Evolutionary conservation across 2,797 vertebrate species (phyloP), one percentile per base, ranked within the genome.

Genomic region (Taenioides sp.): DNA sequence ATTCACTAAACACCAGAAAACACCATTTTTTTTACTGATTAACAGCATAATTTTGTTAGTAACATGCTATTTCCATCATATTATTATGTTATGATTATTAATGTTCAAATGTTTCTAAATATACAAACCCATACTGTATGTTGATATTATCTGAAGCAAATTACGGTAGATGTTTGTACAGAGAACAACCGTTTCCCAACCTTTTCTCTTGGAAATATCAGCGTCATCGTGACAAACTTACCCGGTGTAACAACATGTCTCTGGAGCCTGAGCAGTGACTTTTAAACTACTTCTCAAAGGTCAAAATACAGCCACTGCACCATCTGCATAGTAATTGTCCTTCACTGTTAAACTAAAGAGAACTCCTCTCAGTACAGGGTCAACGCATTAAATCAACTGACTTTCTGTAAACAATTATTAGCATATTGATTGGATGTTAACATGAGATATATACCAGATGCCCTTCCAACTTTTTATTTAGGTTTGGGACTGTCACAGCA

Each of bases 261-360:
- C 37, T 14, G 31, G 31, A 37, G 60, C 60, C 18, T 11, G 60
- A 65, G 62, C 76, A 40, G 77, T 83, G 84, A 84, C 86, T 87
- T 89, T 88, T 87, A 79, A 85, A 83, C 66, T 75, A 63, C 77
- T 86, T 71, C 66, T 69, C 66, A 85, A 87, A 87, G 87, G 84
- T 87, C 84, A 85, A 27, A 72, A 60, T 78, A 50, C 72, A 17
- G 62, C 80, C 50, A 43, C 43, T 62, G 50, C 54, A 16, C 70
- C 69, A 67, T 43, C 62, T 49, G 84, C 75, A 74, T 74, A 69
- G 70, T 66, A 81, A 83, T 62, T 68, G 57, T 49, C 40, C 34
- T 74, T 82, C 74, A 52, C 73, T 74, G 59, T 57, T 2, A 17
- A n/a, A 55, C 75, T 67, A 62, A 34, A 62, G 18, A 17, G 60